Conservation (phyloP, 64 coral and sea anemone genomes). For the Stichodactyla mertensii region DNA sequence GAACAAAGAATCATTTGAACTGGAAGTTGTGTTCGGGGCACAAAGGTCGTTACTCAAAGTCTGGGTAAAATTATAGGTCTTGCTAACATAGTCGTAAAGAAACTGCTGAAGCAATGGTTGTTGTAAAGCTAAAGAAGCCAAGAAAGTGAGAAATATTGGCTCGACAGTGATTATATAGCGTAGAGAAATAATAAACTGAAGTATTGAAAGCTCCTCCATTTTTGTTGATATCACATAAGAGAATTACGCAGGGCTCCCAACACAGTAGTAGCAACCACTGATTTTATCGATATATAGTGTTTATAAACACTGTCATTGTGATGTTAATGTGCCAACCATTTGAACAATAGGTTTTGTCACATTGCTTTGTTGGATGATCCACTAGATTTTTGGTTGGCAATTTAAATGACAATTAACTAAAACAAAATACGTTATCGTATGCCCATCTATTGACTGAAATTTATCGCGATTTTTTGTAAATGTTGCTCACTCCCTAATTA, state of each 20-base stretch:
- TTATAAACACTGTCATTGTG: too few species aligned
- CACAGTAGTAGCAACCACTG: too few species aligned
- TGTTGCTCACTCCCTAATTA: too few species aligned
- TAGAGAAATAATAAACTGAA: not conserved
- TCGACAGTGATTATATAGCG: conserved; percentile 20
- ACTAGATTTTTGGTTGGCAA: too few species aligned
- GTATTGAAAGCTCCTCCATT: not conserved
- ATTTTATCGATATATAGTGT: too few species aligned
- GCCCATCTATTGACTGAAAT: too few species aligned
- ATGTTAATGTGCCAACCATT: too few species aligned
- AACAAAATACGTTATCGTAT: too few species aligned
- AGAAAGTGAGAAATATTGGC: not conserved
- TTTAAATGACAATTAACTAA: too few species aligned
- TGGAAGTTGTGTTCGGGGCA: not conserved
- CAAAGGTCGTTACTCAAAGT: not conserved
- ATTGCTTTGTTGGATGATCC: too few species aligned
- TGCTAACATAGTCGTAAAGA: not conserved
- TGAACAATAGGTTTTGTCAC: too few species aligned
- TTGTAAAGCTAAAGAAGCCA: conserved; percentile 7
- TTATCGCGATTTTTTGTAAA: too few species aligned
- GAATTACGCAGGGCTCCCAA: not conserved
- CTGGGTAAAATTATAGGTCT: not conserved
- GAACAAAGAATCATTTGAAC: not conserved
- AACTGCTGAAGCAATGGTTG: not conserved
- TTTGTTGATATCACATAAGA: not conserved